A percentile compares a stretch with the other conserved stretches of the same genome.
These are phyloP conservation scores for Myrmecobius fasciatus DNA, from an alignment of 2,113 vertebrate species.

Conservation along the genomic window DNA sequence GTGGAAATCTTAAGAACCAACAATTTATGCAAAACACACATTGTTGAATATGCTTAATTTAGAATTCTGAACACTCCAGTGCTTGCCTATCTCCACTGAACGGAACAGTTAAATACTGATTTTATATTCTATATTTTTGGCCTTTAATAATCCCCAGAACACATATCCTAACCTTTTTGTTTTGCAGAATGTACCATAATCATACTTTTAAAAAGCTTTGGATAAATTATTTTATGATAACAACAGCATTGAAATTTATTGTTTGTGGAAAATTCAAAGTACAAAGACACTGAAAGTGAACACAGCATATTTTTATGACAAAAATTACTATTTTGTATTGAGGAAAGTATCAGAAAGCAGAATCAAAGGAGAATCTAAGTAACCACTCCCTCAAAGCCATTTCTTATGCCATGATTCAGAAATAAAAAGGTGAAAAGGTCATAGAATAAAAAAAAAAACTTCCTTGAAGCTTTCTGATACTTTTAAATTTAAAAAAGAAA, in stretches of 20 bases:
- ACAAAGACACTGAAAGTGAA: not conserved
- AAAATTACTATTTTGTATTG: not conserved
- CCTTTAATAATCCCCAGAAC: not conserved
- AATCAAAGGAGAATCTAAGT: not conserved
- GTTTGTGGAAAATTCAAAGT: not conserved
- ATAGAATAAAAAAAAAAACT: not conserved
- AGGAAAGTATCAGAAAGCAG: not conserved
- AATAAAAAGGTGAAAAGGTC: constrained; percentile 5
- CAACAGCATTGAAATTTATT: not conserved
- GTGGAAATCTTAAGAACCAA: not conserved
- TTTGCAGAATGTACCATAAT: not conserved
- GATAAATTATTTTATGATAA: not conserved
- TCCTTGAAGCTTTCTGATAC: not conserved
- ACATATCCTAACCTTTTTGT: not conserved
- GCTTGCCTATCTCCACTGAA: not conserved
- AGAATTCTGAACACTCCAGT: not conserved
- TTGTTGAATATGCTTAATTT: not conserved
- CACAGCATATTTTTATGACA: not conserved
- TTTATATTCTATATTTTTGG: not conserved
- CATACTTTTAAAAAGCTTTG: not conserved
- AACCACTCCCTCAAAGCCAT: not conserved
- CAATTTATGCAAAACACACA: not conserved
- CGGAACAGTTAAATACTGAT: not conserved
- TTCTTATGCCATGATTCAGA: not conserved
- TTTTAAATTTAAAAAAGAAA: not conserved